Percentiles rank a stretch among this genome's conserved stretches.
phyloP scores from a whole-genome alignment of 2,888 invertebrate genomes.

The Eustalomyia histrio region DNA sequence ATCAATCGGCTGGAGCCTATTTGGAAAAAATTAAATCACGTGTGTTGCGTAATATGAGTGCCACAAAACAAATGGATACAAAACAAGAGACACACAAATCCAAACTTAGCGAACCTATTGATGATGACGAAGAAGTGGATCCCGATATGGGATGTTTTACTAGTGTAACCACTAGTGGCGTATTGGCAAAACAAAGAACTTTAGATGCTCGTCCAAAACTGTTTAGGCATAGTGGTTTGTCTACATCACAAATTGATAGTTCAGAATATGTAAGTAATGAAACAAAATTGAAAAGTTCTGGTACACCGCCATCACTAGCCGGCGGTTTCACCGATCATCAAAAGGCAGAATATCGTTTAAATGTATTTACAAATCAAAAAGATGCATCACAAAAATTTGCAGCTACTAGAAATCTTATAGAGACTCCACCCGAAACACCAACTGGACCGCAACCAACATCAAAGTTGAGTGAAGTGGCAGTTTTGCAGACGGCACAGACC shows the following conservation, averaged over 20 bases:
- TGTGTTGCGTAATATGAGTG: slow-evolving; percentile 81
- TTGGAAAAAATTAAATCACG: slow-evolving; percentile 83
- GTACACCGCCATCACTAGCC: slow-evolving; percentile 71
- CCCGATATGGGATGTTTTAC: slow-evolving; percentile 83
- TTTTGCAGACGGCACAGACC: slow-evolving; percentile 77
- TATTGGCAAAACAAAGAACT: slow-evolving; percentile 82
- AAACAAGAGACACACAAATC: slow-evolving; percentile 80
- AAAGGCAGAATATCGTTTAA: slow-evolving; percentile 78
- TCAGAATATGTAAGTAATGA: slow-evolving; percentile 82
- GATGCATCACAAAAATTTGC: slow-evolving; percentile 69
- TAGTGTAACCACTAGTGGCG: slow-evolving; percentile 87
- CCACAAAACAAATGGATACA: slow-evolving; percentile 72
- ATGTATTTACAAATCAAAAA: slow-evolving; percentile 76
- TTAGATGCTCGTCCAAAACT: slow-evolving; percentile 77
- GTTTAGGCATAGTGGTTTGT: slow-evolving; percentile 83
- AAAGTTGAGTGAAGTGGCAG: slow-evolving; percentile 73
- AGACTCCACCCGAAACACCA: slow-evolving; percentile 74
- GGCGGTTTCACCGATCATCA: slow-evolving; percentile 78
- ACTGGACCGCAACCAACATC: slow-evolving; percentile 62
- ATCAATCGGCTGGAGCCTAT: slow-evolving; percentile 80
- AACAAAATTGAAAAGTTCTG: slow-evolving; percentile 73
- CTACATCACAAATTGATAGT: slow-evolving; percentile 86
- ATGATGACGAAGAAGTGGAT: slow-evolving; percentile 69
- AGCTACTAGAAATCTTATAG: slow-evolving; percentile 68
- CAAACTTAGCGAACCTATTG: slow-evolving; percentile 45